These are phyloP conservation scores for Entelurus aequoreus DNA, from an alignment of 2,113 vertebrate genomes.

Conservation along the genomic window DNA sequence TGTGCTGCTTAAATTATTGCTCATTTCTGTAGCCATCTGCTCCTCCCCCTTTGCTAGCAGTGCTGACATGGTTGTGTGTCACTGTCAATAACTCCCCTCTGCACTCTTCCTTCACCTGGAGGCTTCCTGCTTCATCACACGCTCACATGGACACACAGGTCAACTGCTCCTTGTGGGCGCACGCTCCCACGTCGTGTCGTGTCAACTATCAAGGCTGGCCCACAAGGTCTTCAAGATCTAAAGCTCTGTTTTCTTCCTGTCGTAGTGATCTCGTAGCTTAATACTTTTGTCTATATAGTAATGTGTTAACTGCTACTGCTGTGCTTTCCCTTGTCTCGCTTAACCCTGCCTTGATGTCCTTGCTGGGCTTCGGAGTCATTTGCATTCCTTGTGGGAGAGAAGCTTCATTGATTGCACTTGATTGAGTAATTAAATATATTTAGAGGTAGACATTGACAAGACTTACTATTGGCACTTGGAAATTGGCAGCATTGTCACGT, in stretches of 20 bases:
- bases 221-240: constrained; percentile 4
- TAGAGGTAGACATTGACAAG: constrained; percentile 36
- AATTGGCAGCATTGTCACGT: constrained; percentile 27
- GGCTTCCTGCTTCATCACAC: constrained; percentile 2
- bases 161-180: constrained; percentile 27
- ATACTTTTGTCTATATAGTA: no score
- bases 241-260: constrained; percentile 4
- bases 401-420: constrained; percentile 53
- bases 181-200: constrained; percentile 22
- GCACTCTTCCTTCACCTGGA: constrained; percentile 14
- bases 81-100: constrained; percentile 36
- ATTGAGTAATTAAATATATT: constrained; percentile 61
- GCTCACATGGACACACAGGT: constrained; percentile 16
- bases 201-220: constrained; percentile 5
- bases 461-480: constrained; percentile 32
- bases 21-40: constrained; percentile 26
- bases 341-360: neutral
- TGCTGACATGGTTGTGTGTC: constrained; percentile 51
- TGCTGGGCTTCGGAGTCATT: constrained; percentile 2
- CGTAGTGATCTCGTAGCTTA: no score
- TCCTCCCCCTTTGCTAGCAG: constrained; percentile 21
- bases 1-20: neutral
- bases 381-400: constrained; percentile 32
- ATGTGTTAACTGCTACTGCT: neutral
- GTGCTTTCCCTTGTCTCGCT: neutral